Evolutionary conservation across 2,113 vertebrate genomes (phyloP), one percentile per base, ranked within the genome.

Genomic region (Oncorhynchus clarkii): DNA sequence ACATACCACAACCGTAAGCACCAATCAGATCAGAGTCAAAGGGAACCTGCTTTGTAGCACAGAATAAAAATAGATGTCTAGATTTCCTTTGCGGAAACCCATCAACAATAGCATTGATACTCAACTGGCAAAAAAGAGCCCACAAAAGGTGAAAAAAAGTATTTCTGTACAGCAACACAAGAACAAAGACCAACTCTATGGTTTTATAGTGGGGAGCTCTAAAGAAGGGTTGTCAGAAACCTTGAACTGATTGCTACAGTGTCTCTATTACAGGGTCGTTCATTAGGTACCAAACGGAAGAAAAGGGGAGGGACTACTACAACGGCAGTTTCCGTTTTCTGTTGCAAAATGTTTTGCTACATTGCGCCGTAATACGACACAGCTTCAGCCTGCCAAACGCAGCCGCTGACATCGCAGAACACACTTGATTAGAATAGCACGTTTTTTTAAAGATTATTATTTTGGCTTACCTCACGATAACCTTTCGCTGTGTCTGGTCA

Each of bases 401-500:
- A 45, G 39, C 39, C 8, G 9, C 39, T 45, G n/a, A 64, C 16
- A 2, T 22, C 2, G 60, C 60, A 64, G 20, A 22, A 22, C 12
- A n/a, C 6, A 13, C 49, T 39, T 29, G 9, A 59, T 60, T 72
- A 9, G 2, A 45, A 45, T 59, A 27, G 4, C 51, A 20, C 0
- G 18, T 24, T 51, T 1, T 1, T 3, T 54, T 2, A 39, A 45
- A 57, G 16, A 9, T 39, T 9, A 9, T 45, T 62, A 4, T 20
- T 62, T 5, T 62, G 75, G 78, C 94, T 94, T 93, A 99, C 97
- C 96, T 99, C 90, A 99, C 97, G 84, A 99, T 92, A 82, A 99
- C 97, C 91, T 97, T 99, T 82, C 92, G 93, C 92, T 99, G 97
- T 39, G 97, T 99, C 90, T 99, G 97, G 92, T 99, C 97, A 78